Conservation (phyloP, 2,113 vertebrate genomes). For the Salvelinus sp. region DNA sequence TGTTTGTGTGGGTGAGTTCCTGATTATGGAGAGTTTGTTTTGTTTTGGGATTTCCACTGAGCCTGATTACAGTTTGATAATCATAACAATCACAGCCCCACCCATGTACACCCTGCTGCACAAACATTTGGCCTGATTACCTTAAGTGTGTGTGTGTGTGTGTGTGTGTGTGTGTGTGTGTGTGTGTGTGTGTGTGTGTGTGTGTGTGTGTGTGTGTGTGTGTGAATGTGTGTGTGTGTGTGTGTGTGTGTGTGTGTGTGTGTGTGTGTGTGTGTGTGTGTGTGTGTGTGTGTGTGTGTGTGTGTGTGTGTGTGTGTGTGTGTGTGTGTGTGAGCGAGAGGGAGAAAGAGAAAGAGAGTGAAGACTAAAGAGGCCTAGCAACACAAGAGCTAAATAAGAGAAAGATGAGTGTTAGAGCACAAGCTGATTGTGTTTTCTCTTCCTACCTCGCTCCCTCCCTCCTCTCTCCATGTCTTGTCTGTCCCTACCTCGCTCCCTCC, state of each 20-base stretch:
- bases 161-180: conserved; percentile 7
- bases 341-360: too few relatives aligned
- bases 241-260: neutral
- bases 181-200: neutral
- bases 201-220: neutral
- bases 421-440: neutral
- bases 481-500: neutral
- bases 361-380: too few relatives aligned
- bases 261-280: neutral
- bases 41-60: conserved; percentile 27
- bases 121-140: conserved; percentile 53
- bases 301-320: neutral
- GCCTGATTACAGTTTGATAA: conserved; percentile 60
- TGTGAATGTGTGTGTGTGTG: conserved; percentile 8
- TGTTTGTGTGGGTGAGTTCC: conserved; percentile 32
- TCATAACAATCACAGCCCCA: conserved; percentile 50
- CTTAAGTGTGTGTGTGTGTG: neutral
- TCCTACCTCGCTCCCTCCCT: neutral
- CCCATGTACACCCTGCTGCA: conserved; percentile 59
- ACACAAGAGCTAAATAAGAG: too few relatives aligned
- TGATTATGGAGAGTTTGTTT: conserved; percentile 47
- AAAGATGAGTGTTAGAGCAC: too few relatives aligned
- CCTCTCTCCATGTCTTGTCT: neutral
- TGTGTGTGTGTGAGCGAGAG: too few relatives aligned
- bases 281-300: neutral